Base-by-base conservation (phyloP, 2,888 invertebrate species). In the Watsonalla binaria region DNA sequence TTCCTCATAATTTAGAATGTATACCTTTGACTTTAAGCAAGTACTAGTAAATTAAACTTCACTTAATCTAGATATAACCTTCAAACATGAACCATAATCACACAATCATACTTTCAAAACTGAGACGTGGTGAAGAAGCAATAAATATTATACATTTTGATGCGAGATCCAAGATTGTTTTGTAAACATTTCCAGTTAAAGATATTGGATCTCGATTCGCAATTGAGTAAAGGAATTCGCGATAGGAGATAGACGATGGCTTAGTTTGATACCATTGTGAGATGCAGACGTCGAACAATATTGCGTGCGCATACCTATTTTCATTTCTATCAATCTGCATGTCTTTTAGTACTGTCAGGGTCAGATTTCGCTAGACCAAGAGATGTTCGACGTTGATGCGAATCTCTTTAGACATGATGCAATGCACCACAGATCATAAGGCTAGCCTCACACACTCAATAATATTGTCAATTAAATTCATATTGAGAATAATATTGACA, bases 191-290 rank as follows among this genome's bases (percentile, higher is more conserved):
- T 33, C 15, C 37, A 39, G 37, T 14, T 37, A 49, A 49, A 37
- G 15, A 49, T 49, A 13, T 37, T 37, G 37, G 37, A 49, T 49
- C 54, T 58, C 24, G 39, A 51, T 54, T 52, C 51, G 54, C 56
- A 45, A 51, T 46, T 54, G 53, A 57, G 54, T 42, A 51, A 51
- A 56, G 54, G 48, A 47, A 46, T 52, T 39, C 37, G 46, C 49
- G 45, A 51, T 54, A 56, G 53, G 52, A 46, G 46, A 47, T 52
- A 50, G 53, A 8, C n/a, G 14, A 49, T 49, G 49, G 49, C 37
- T 37, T 15, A 49, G n/a, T 37, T 49, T 49, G 49, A 49, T 49
- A 49, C 39, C 42, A 42, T 42, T 42, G 9, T 42, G 42, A 11
- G 11, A 42, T 42, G 42, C 42, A 42, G 11, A 42, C 11, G 8